A percentile compares a stretch with the other conserved stretches of the same genome.
These are phyloP conservation scores for Platorchestia sp. DNA, from an alignment of 1,140 invertebrate species.

Conservation along the genomic window DNA sequence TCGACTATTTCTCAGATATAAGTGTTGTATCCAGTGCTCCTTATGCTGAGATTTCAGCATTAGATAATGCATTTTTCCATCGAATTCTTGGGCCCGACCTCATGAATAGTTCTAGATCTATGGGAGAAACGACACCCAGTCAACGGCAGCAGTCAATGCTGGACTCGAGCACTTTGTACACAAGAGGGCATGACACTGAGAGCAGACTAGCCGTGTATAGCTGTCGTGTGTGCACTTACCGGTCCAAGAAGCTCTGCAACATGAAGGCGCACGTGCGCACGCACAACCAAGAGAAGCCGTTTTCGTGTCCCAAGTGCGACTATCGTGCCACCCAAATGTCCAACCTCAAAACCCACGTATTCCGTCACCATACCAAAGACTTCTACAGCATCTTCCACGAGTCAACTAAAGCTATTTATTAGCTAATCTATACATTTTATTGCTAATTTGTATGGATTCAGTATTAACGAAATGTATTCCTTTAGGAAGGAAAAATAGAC, in stretches of 20 bases:
- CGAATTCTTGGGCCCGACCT: neutral
- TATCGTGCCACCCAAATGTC: constrained; percentile 52
- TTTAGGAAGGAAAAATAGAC: neutral
- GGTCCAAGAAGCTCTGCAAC: constrained; percentile 42
- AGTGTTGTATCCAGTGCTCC: neutral
- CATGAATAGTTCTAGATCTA: neutral
- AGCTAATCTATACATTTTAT: neutral
- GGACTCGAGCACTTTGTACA: constrained; percentile 12
- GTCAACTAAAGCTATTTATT: neutral
- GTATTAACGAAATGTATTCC: neutral
- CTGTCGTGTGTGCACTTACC: constrained; percentile 31
- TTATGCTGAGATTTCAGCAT: neutral
- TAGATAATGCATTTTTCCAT: neutral
- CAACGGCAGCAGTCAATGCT: neutral
- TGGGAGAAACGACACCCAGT: neutral
- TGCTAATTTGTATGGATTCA: neutral
- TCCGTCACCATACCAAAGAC: constrained; percentile 23
- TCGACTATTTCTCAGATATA: constrained; percentile 2
- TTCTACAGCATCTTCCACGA: constrained; percentile 9
- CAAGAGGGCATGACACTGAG: neutral
- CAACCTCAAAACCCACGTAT: constrained; percentile 54
- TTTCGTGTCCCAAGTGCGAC: constrained; percentile 39
- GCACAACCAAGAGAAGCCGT: constrained; percentile 56
- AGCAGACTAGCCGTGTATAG: neutral
- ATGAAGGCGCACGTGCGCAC: constrained; percentile 50